phyloP scores from a whole-genome alignment of 2,888 invertebrate genomes.

The Augiades crinisus region DNA sequence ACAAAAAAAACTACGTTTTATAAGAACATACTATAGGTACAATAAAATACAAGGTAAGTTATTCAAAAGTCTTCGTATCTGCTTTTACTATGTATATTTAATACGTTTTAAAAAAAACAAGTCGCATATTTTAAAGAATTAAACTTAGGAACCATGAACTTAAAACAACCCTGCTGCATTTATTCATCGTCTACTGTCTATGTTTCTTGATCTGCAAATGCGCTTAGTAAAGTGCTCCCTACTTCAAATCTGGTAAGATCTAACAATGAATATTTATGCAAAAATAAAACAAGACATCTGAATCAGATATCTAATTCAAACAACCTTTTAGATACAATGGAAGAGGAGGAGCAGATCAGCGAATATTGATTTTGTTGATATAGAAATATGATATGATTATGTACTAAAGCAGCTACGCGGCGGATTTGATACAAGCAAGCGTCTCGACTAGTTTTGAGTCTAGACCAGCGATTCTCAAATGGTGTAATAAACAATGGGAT shows the following conservation, averaged over 20 bases:
- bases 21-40: too few species aligned
- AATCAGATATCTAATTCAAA: conserved; percentile 21
- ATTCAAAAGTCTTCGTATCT: too few species aligned
- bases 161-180: conserved; percentile 1
- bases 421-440: conserved; percentile 48
- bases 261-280: conserved; percentile 24
- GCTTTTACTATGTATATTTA: too few species aligned
- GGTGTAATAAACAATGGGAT: background rate
- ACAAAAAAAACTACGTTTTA: too few species aligned
- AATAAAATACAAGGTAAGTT: too few species aligned
- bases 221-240: conserved; percentile 10
- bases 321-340: conserved; percentile 14
- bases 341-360: conserved; percentile 4
- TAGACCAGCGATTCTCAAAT: conserved; percentile 18
- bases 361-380: conserved; percentile 38
- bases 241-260: conserved; percentile 14
- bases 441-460: conserved; percentile 46
- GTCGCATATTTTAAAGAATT: background rate
- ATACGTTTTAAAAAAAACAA: background rate
- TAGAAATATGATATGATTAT: conserved; percentile 35
- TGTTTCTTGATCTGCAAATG: conserved; percentile 9
- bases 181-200: background rate
- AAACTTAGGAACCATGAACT: too few species aligned
- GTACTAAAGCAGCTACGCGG: conserved; percentile 35
- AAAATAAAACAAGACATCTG: conserved; percentile 22